These are phyloP conservation scores for Acanthosoma haemorrhoidale DNA, from an alignment of 2,888 invertebrate species.

Conservation along the genomic window DNA sequence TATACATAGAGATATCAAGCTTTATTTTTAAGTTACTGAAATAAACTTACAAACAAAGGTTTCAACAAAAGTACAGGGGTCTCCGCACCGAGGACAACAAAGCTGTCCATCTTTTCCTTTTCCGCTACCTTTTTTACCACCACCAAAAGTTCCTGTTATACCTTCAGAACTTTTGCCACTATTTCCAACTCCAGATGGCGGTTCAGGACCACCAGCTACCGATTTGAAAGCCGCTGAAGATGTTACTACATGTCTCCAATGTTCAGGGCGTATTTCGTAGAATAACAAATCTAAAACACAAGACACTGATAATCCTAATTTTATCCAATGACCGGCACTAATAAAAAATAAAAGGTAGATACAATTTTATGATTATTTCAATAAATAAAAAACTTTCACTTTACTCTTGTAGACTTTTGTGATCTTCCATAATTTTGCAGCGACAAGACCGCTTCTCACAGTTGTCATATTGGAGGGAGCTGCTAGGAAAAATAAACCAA, in stretches of 20 bases:
- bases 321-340: no score
- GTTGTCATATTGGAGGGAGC: constrained; percentile 45
- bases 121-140: constrained; percentile 33
- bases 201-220: neutral
- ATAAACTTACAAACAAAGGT: constrained; percentile 78
- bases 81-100: constrained; percentile 94
- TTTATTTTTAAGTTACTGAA: no score
- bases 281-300: constrained; percentile 15
- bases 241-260: constrained; percentile 15
- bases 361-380: neutral
- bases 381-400: neutral
- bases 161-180: constrained; percentile 13
- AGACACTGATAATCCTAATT: no score
- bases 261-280: constrained; percentile 13
- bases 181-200: neutral
- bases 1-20: no score
- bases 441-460: constrained; percentile 48
- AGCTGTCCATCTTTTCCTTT: constrained; percentile 67
- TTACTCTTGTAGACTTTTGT: constrained; percentile 32
- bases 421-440: constrained; percentile 45
- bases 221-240: constrained; percentile 6
- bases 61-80: constrained; percentile 94
- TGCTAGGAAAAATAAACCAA: constrained; percentile 14
- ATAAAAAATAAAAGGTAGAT: neutral
- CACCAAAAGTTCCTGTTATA: neutral